Conservation (phyloP, 2,113 vertebrate species). For the Thomomys bottae region DNA sequence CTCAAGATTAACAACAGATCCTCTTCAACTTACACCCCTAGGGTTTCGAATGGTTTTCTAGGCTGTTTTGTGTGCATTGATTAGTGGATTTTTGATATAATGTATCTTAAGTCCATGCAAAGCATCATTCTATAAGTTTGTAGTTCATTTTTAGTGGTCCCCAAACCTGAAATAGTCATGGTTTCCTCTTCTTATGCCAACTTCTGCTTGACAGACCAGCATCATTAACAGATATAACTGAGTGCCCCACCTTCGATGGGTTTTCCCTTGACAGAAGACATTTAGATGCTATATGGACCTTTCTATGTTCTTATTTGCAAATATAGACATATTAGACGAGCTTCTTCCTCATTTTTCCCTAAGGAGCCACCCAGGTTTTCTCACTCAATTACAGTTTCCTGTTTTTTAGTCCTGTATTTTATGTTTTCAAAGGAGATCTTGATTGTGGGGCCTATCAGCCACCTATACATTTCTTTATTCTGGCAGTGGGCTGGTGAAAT, state of each 20-base stretch:
- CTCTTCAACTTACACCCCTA: neutral
- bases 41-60: conserved; percentile 9
- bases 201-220: neutral
- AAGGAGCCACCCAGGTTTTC: neutral
- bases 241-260: neutral
- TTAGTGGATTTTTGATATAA: neutral
- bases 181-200: conserved; percentile 4
- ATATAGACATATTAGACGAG: neutral
- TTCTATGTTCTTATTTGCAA: conserved; percentile 3
- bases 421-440: conserved; percentile 40
- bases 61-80: conserved; percentile 8
- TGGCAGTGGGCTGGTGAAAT: neutral
- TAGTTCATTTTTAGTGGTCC: neutral
- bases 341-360: conserved; percentile 2
- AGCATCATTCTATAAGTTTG: neutral
- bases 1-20: too few relatives aligned
- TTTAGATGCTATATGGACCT: neutral
- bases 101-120: too few relatives aligned
- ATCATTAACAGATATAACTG: neutral
- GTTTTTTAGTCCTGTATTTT: conserved; percentile 7
- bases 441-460: neutral
- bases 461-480: conserved; percentile 37
- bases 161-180: neutral
- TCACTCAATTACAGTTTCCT: neutral
- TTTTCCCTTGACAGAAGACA: conserved; percentile 43